Base-by-base conservation (phyloP, 37 sponge, comb jelly and placozoan genomes). In the Dysidea cf. avara region DNA sequence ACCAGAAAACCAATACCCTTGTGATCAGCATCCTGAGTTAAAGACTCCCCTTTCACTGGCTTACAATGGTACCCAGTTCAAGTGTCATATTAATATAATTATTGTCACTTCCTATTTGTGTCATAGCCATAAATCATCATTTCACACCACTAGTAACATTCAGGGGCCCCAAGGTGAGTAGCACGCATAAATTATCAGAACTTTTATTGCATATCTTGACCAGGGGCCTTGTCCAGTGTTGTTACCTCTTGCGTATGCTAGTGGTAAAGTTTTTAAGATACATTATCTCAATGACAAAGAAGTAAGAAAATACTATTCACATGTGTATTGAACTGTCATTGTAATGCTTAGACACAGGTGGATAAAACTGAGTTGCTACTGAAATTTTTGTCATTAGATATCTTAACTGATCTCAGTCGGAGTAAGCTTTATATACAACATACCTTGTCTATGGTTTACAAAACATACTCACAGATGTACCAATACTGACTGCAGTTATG, bases 181-280 rank as follows among this genome's bases (percentile, higher is more conserved):
- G 28, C 30, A 48, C 22, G 17, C 31, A 12, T 32, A 14, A 6
- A 22, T 12, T 60, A 22, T 51, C 40, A n/a, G n/a, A n/a, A 17
- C 21, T 14, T 21, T 37, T 5, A 52, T 7, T 31, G 16, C 26
- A 34, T 57, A 2, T 30, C 62, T 7, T 26, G 7, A 39, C 2
- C 69, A 84, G 85, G 78, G 85, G 0, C 85, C 85, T 17, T 46
- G 56, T 60, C 78, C 78, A 20, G 69, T 77, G 25, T 72, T 84
- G 12, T 31, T 72, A 1, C 85, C 85, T 14, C 66, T 84, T 14
- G 30, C 25, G 1, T 36, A 52, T 47, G 14, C 51, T 28, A 66
- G 46, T 64, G 78, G 72, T 11, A 25, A 51, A 1, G n/a, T 7
- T 13, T 50, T 84, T 5, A 46, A 21, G 2, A 48, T 84, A 28